Percentiles rank a stretch among this genome's conserved stretches.
Conservation (phyloP, 2,888 invertebrate species). For the Polymixis lichenea region DNA sequence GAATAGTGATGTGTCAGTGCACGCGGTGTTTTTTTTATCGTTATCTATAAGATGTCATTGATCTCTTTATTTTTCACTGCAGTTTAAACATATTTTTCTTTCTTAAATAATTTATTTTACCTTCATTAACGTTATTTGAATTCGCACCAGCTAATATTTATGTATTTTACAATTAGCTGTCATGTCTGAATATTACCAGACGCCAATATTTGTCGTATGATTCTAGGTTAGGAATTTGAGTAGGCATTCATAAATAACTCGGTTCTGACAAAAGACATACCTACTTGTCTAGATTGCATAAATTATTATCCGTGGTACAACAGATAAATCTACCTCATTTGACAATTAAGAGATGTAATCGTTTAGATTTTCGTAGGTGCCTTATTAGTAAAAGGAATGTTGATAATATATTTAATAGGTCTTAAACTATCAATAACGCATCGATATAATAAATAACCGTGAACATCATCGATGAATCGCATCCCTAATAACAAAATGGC, state of each 20-base stretch:
- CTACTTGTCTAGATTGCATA: conserved; percentile 59
- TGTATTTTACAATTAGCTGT: conserved; percentile 41
- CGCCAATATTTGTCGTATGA: conserved; percentile 50
- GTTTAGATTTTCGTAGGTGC: conserved; percentile 38
- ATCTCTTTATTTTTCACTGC: conserved; percentile 18
- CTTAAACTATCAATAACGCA: conserved; percentile 36
- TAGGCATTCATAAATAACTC: conserved; percentile 62
- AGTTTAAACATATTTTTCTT: conserved; percentile 18
- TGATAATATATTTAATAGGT: conserved; percentile 31
- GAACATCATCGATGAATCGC: conserved; percentile 67
- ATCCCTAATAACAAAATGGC: conserved; percentile 78
- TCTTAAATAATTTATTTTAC: conserved; percentile 20
- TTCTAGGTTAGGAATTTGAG: conserved; percentile 56
- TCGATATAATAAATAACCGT: conserved; percentile 64
- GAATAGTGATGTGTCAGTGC: conserved; percentile 77
- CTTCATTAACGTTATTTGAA: conserved; percentile 18
- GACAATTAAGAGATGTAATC: conserved; percentile 52
- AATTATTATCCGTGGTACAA: conserved; percentile 51
- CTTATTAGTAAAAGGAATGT: conserved; percentile 44
- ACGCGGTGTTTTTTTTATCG: conserved; percentile 19
- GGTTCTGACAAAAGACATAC: conserved; percentile 56
- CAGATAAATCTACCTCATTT: conserved; percentile 62
- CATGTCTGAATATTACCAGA: conserved; percentile 37
- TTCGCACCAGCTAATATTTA: conserved; percentile 17
- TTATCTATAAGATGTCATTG: conserved; percentile 48